Evolutionary conservation across 2,797 vertebrate genomes (phyloP), one percentile per base, ranked within the genome.

Genomic region (Coracias cyanogaster): DNA sequence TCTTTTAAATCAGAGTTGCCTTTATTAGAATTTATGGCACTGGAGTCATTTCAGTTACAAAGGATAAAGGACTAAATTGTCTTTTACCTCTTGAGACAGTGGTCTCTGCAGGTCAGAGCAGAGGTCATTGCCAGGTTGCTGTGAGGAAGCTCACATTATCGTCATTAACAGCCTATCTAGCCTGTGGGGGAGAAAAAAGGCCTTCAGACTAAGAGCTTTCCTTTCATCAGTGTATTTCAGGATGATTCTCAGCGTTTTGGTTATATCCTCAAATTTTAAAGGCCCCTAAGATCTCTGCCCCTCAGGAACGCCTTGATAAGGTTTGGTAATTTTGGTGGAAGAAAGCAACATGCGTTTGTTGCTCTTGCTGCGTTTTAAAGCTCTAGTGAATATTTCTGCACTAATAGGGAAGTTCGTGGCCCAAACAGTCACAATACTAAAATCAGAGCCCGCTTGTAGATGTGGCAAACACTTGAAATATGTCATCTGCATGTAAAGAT

Each of bases 51-150:
- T 96, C 73, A 70, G 93, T 94, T 96, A 91, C 93, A 90, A 95
- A 94, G 88, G 87, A 94, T 92, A 90, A 95, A 95, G 90, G 73
- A 95, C 86, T 96, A 97, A 98, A 97, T 97, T 96, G 94, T 96
- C 92, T 97, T 91, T 96, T 89, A 95, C 94, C 94, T 95, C 96
- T 96, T 94, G 96, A 97, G 97, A 96, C 92, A 33, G 90, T 96
- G 94, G 96, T 96, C 88, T 96, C 60, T 86, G 81, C 81, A 91
- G 97, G 96, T 97, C 95, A 95, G 91, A 49, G 15, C 70, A 41
- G 96, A 90, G 95, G 97, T 97, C 96, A 94, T n/a, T 72, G 87
- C 62, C 92, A 89, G 92, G 95, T 93, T 95, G 77, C 89, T 83
- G 29, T 79, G 78, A 82, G 90, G 90, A 79, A 90, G 85, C 86